Evolutionary conservation across 2,113 vertebrate species (phyloP), one percentile per base, ranked within the genome.

Genomic region (Gymnarchus niloticus): DNA sequence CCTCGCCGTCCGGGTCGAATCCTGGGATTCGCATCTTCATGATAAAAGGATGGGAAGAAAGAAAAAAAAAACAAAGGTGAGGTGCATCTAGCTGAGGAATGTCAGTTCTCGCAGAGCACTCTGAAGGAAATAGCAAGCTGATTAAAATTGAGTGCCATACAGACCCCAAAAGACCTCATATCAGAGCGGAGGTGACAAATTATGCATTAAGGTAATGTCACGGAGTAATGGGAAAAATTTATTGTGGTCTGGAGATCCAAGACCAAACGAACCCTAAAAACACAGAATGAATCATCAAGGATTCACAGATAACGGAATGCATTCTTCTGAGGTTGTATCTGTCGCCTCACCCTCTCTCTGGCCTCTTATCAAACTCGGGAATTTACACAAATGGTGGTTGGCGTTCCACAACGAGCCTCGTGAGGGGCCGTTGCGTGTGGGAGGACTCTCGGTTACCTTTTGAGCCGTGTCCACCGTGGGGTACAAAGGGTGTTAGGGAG

Each of bases 331-430:
- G 61, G 33, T 19, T 19, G 28, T 41, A 19, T 73, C 65, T 28
- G 46, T 51, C 77, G 41, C 48, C 65, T 12, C 25, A 10, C 8
- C 37, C 3, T 3, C 41, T 21, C 44, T 8, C 21, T 14, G 14
- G 46, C 41, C 9, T 48, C 77, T 80, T 80, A 80, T 80, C 77
- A 80, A 80, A 51, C 77, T 23, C 21, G 46, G 77, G 77, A 80
- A 49, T 80, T 80, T 10, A 44, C 77, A 80, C 77, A 12, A 37
- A 14, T 1, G 48, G n/a, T 21, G 8, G 23, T 51, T 51, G 12
- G 48, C 77, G 12, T 80, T 80, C 77, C 77, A 48, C 41, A 25
- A 80, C 46, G 41, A n/a, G 21, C 28, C n/a, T 25, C 21, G 48
- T 23, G 49, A 49, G 12, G 77, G 49, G 23, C 46, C 6, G 21